A percentile compares a stretch with the other conserved stretches of the same genome.
These are phyloP conservation scores for Pipistrellus pipistrellus DNA, from an alignment of 2,797 vertebrate species.

Conservation along the genomic window DNA sequence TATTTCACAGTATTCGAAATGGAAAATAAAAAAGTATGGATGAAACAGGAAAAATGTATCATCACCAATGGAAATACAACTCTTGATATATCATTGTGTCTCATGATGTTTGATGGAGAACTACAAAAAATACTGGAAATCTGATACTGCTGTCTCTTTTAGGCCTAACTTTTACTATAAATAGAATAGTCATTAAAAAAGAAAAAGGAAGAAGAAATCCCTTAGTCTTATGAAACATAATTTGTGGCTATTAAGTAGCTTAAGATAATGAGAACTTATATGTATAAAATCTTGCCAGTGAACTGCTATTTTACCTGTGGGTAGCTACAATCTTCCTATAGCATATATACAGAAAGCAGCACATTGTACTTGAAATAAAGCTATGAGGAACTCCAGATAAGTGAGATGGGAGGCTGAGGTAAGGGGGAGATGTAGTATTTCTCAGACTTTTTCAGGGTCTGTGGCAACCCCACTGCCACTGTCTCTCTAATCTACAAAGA, in stretches of 20 bases:
- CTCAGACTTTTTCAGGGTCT: neutral
- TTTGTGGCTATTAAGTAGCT: neutral
- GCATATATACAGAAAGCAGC: neutral
- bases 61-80: neutral
- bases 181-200: neutral
- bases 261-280: constrained; percentile 18
- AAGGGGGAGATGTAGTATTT: neutral
- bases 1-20: constrained; percentile 4
- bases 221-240: neutral
- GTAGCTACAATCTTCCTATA: neutral
- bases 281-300: constrained; percentile 38
- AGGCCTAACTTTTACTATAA: neutral
- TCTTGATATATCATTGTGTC: neutral
- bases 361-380: neutral
- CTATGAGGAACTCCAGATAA: neutral
- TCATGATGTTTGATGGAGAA: constrained; percentile 39
- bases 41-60: constrained; percentile 17
- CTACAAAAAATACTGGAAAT: neutral
- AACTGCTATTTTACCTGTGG: neutral
- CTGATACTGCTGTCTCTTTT: neutral
- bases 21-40: neutral
- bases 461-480: neutral
- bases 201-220: neutral
- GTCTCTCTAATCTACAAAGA: neutral
- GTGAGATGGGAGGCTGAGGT: neutral